Base-by-base conservation (phyloP, 2,797 vertebrate genomes). In the Cuculus canorus region DNA sequence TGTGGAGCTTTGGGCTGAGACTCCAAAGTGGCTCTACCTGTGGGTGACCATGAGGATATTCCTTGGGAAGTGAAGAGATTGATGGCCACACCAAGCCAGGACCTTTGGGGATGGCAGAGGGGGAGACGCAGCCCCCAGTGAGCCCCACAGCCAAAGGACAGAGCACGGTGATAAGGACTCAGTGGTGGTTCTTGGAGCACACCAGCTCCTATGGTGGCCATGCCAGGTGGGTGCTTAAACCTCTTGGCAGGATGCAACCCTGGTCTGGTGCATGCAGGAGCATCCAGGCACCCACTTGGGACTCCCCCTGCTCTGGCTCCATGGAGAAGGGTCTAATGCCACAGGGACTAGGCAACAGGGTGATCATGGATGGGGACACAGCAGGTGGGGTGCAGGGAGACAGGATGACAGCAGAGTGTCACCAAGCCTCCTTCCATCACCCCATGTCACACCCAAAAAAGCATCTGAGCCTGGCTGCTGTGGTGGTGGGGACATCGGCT, bases 401-500 rank as follows among this genome's bases (percentile, higher is more conserved):
- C 53, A 56, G 37, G 37, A 32, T 9, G 69, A 13, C 79, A 64
- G 21, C 0, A 0, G 48, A n/a, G 2, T 6, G 5, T 30, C 63
- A 10, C 66, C 0, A 1, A 59, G 25, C 61, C 28, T 2, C 56
- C 43, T 63, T 39, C 43, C 13, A 7, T 9, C 8, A n/a, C 7
- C 4, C 2, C 11, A 3, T 5, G 8, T 19, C 80, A 53, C 64
- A 39, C 72, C 50, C 72, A 27, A 18, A 76, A 1, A 21, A 54
- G 11, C 5, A 0, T 1, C 35, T 10, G 2, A 77, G 66, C 75
- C 28, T 1, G 2, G 53, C 19, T 37, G 33, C 47, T 3, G 4
- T 0, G 72, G 7, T 10, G 7, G 39, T 0, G 5, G n/a, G 47
- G 56, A 33, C 73, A 47, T 23, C 0, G 0, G 0, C 7, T 22